phyloP scores from a whole-genome alignment of 2,888 invertebrate species.

The Conus canariensis region DNA sequence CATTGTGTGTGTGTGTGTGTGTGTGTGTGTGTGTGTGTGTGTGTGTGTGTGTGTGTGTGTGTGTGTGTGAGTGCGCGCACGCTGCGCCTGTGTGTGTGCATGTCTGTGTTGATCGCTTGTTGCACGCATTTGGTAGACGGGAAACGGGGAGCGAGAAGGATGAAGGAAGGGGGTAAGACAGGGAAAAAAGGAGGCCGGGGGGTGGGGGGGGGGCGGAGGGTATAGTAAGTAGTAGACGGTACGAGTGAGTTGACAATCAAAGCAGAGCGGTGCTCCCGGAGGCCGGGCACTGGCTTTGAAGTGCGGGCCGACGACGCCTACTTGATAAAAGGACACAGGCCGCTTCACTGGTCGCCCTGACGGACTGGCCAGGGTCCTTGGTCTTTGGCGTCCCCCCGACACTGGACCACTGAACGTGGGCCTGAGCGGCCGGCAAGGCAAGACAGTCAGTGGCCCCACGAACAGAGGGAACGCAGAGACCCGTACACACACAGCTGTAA shows the following conservation, averaged over 20 bases:
- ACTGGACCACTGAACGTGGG: no score
- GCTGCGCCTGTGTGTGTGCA: background rate
- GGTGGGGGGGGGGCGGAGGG: background rate
- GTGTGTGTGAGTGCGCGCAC: background rate
- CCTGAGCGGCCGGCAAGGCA: no score
- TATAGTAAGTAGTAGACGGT: conserved; percentile 17
- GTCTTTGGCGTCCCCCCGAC: background rate
- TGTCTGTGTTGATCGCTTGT: no score
- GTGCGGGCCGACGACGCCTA: conserved; percentile 1
- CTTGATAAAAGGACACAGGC: background rate
- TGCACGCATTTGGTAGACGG: background rate
- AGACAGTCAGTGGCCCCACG: no score
- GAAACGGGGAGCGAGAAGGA: background rate
- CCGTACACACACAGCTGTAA: no score
- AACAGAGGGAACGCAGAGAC: no score
- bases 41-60: background rate
- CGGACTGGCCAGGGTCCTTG: background rate
- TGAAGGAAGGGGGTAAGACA: background rate
- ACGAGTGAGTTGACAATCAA: conserved; percentile 15
- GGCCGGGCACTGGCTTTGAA: background rate
- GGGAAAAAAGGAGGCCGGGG: background rate
- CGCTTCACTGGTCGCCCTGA: background rate
- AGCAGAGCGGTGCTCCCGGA: background rate
- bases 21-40: background rate
- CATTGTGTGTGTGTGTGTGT: conserved; percentile 1